Percentiles rank a stretch among this genome's conserved stretches.
Conservation (phyloP, 2,113 vertebrate genomes). For the Stictonetta naevosa region DNA sequence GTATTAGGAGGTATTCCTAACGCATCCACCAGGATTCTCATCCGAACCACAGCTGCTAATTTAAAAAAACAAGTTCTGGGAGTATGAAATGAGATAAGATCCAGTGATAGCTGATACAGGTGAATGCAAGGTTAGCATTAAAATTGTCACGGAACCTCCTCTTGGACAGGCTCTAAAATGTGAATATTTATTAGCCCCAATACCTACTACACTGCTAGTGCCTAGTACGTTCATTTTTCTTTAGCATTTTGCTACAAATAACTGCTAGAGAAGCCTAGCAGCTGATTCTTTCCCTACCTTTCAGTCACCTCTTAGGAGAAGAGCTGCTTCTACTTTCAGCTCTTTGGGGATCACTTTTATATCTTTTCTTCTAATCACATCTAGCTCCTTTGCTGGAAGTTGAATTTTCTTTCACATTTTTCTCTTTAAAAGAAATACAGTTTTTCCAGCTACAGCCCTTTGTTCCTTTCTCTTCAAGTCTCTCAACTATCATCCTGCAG, state of each 20-base stretch:
- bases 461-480: background rate
- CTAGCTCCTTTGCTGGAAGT: background rate
- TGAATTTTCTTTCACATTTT: background rate
- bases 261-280: background rate
- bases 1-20: background rate
- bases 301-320: background rate
- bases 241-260: background rate
- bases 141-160: background rate
- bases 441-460: background rate
- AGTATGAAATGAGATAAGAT: background rate
- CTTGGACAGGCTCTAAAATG: background rate
- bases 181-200: slow-evolving; percentile 1
- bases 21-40: background rate
- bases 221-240: background rate
- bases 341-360: background rate
- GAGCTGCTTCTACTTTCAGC: background rate
- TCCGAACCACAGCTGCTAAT: background rate
- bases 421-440: background rate
- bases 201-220: background rate
- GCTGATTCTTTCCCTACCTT: background rate
- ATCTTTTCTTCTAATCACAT: slow-evolving; percentile 12
- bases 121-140: background rate
- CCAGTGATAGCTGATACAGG: background rate
- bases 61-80: background rate
- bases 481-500: background rate